A percentile compares a stretch with the other conserved stretches of the same genome.
Conservation (phyloP, 2,888 invertebrate genomes). For the Colostygia pectinataria region DNA sequence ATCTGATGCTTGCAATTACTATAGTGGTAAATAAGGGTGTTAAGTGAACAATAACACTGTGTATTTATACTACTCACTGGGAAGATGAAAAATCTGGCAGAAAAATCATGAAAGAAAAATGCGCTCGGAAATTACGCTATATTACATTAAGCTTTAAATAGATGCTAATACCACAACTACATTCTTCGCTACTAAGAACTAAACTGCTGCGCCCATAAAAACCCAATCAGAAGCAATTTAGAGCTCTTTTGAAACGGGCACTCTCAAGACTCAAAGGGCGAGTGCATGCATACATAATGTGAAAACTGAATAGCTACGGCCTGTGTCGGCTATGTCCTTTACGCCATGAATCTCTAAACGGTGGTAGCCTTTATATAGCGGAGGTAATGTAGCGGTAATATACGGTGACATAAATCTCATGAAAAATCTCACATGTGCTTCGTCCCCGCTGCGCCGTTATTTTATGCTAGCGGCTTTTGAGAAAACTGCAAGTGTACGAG, state of each 20-base stretch:
- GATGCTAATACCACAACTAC: neutral
- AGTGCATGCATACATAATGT: slow-evolving; percentile 46
- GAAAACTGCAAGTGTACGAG: neutral
- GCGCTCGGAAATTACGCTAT: too few species aligned
- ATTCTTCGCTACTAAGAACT: slow-evolving; percentile 5
- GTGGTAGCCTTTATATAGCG: neutral
- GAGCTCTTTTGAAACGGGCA: slow-evolving; percentile 33
- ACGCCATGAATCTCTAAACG: neutral
- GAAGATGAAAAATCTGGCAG: too few species aligned
- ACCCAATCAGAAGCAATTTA: slow-evolving; percentile 25
- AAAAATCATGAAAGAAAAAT: too few species aligned
- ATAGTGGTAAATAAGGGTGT: slow-evolving; percentile 1
- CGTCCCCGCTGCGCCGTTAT: too few species aligned
- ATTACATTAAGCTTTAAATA: neutral
- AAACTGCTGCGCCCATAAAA: slow-evolving; percentile 27
- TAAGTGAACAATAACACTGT: neutral
- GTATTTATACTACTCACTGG: too few species aligned
- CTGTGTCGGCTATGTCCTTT: slow-evolving; percentile 61
- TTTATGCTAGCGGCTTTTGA: neutral
- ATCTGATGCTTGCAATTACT: neutral
- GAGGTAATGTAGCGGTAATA: neutral
- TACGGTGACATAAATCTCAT: neutral
- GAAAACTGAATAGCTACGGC: slow-evolving; percentile 31
- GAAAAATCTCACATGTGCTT: too few species aligned
- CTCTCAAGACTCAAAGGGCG: slow-evolving; percentile 41